Conservation (phyloP, 2,888 invertebrate genomes). For the Lasioglossum malachurum region DNA sequence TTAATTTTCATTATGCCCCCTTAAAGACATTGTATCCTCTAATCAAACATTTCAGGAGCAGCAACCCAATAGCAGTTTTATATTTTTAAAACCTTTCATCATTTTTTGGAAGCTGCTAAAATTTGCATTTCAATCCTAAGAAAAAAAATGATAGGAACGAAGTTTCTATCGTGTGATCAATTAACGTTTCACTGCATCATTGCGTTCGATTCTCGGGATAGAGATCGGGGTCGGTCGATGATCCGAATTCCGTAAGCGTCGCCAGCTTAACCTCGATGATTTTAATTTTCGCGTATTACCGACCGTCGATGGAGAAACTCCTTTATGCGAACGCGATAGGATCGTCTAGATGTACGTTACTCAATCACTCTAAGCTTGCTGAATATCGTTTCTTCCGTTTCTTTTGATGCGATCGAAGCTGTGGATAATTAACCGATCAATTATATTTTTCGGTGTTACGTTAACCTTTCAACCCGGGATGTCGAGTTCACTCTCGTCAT, state of each 20-base stretch:
- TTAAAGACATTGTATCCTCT: no score
- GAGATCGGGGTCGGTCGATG: conserved; percentile 31
- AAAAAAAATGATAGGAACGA: background rate
- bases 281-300: conserved; percentile 12
- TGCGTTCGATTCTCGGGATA: background rate
- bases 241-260: conserved; percentile 28
- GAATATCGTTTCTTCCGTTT: background rate
- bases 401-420: background rate
- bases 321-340: conserved; percentile 49
- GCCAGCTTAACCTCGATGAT: conserved; percentile 23
- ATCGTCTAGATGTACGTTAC: conserved; percentile 47
- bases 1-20: no score
- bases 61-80: no score
- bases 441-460: background rate
- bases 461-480: no score
- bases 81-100: no score
- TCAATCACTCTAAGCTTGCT: conserved; percentile 14
- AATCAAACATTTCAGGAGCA: no score
- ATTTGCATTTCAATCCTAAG: no score
- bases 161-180: background rate
- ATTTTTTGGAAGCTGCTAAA: no score
- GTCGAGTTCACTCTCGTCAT: no score
- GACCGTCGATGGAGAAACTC: conserved; percentile 6
- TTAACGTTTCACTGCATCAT: background rate
- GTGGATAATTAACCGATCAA: background rate